These are phyloP conservation scores for Brachionus koreanus DNA, from an alignment of 1,140 invertebrate species.

Conservation along the genomic window DNA sequence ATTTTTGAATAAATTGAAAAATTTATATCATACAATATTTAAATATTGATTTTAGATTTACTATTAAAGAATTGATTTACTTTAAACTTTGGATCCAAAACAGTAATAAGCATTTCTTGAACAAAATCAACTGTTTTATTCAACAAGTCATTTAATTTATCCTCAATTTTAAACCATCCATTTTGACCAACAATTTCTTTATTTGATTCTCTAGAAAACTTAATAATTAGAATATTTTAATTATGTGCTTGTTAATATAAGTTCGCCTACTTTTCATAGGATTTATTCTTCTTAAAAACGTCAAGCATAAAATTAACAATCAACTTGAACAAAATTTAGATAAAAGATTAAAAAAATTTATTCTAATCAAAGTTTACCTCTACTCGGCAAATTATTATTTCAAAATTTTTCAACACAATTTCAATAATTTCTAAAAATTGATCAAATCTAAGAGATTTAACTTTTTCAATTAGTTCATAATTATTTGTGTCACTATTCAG, in stretches of 20 bases:
- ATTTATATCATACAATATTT: too few species aligned
- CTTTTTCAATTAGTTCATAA: slow-evolving; percentile 65
- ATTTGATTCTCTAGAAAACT: not conserved
- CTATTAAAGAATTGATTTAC: too few species aligned
- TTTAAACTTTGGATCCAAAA: slow-evolving; percentile 70
- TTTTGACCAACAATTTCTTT: slow-evolving; percentile 63
- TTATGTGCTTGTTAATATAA: not conserved
- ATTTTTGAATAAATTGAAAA: too few species aligned
- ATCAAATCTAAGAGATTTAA: slow-evolving; percentile 65
- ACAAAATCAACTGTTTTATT: slow-evolving; percentile 79
- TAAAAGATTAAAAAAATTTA: slow-evolving; percentile 7
- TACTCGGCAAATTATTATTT: slow-evolving; percentile 65
- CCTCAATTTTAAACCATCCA: slow-evolving; percentile 67
- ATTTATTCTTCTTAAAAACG: not conserved
- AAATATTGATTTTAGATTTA: too few species aligned
- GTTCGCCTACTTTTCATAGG: not conserved
- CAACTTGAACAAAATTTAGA: not conserved
- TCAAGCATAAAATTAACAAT: slow-evolving; percentile 24
- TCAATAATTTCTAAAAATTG: slow-evolving; percentile 76
- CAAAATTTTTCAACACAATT: slow-evolving; percentile 68
- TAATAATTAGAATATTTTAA: not conserved
- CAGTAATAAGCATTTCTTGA: slow-evolving; percentile 79
- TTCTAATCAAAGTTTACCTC: slow-evolving; percentile 60
- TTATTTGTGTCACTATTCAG: slow-evolving; percentile 48
- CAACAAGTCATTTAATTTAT: slow-evolving; percentile 72